These are phyloP conservation scores for Amblyopsis rosae DNA, from an alignment of 2,113 vertebrate genomes.

Conservation along the genomic window DNA sequence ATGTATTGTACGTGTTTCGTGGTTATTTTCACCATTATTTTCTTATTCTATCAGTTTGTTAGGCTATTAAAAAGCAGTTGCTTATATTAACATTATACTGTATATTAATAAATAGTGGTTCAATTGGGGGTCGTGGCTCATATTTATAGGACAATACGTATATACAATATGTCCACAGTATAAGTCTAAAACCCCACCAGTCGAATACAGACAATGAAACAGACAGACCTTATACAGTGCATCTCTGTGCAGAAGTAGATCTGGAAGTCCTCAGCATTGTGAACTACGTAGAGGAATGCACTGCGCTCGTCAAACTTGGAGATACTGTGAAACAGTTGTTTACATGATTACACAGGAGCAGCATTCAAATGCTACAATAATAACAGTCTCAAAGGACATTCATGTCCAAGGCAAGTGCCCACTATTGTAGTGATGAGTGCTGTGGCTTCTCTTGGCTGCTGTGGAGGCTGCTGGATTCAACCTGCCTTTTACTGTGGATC, in stretches of 20 bases:
- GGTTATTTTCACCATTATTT: no score
- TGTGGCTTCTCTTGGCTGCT: background rate
- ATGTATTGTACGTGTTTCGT: no score
- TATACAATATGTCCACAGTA: background rate
- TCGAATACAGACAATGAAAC: background rate
- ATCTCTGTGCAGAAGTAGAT: constrained; percentile 98
- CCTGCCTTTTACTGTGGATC: constrained; percentile 15
- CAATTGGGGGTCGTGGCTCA: no score
- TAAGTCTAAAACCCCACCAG: background rate
- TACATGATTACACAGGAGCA: background rate
- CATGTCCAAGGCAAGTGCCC: no score
- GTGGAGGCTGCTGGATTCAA: constrained; percentile 20
- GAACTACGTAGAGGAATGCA: constrained; percentile 94
- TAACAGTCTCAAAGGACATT: no score
- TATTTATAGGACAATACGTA: no score
- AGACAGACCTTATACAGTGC: constrained; percentile 89
- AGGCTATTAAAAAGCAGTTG: no score
- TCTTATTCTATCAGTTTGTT: no score
- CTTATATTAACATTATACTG: no score
- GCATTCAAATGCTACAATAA: no score
- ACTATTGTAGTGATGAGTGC: background rate
- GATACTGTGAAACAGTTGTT: constrained; percentile 77
- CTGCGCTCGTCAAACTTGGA: constrained; percentile 98
- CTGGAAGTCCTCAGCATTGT: constrained; percentile 98
- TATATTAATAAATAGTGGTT: no score